Conservation (phyloP, 2,113 vertebrate genomes). For the Pseudorasbora parva region DNA sequence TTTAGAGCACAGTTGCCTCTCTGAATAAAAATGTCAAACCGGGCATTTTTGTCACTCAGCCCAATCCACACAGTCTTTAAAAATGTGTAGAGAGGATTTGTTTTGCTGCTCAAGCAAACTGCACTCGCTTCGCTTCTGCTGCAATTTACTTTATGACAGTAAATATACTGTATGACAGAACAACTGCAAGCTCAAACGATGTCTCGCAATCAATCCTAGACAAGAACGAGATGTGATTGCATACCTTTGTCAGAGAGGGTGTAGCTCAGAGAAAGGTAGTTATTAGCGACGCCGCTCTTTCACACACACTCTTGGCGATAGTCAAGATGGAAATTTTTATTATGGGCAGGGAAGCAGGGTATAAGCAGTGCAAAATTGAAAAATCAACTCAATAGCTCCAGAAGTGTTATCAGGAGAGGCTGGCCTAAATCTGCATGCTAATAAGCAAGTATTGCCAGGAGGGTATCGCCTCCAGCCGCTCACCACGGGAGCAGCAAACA, state of each 20-base stretch:
- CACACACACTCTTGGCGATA: conserved; percentile 9
- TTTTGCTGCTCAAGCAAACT: neutral
- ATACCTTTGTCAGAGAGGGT: conserved; percentile 41
- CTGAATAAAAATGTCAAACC: neutral
- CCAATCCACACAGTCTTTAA: neutral
- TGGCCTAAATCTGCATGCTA: conserved; percentile 57
- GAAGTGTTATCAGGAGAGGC: conserved; percentile 50
- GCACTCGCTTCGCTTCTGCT: conserved; percentile 12
- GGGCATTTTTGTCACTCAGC: neutral
- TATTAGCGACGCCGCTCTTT: conserved; percentile 33
- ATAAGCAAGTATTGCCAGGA: conserved; percentile 43
- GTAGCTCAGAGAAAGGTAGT: conserved; percentile 41
- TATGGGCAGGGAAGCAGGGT: conserved; percentile 18
- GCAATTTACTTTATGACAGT: conserved; percentile 21
- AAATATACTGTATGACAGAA: conserved; percentile 16
- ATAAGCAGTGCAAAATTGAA: conserved; percentile 51
- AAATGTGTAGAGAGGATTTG: neutral
- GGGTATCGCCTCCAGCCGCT: conserved; percentile 1
- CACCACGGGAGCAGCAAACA: neutral
- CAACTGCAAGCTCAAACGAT: neutral
- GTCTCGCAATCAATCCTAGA: conserved; percentile 46
- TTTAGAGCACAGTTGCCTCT: neutral
- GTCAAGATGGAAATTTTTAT: conserved; percentile 45
- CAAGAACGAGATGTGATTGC: conserved; percentile 39
- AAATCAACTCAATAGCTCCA: conserved; percentile 48